Percentiles rank a stretch among this genome's conserved stretches.
Evolutionary conservation across 2,888 invertebrate genomes (phyloP).

Genomic region (Philonicus albiceps): DNA sequence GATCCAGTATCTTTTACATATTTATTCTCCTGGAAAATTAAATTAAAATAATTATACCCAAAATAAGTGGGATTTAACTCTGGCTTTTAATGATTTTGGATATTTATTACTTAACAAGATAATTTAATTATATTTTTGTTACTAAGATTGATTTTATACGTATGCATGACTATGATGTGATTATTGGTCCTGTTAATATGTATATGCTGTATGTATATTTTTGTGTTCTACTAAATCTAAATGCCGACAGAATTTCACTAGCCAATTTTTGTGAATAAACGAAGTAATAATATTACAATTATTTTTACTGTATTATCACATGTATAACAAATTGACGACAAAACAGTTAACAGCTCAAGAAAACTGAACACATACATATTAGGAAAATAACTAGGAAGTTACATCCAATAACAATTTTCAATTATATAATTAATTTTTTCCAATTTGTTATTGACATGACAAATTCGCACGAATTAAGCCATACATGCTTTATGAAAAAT

Average conservation of each 20-base stretch:
- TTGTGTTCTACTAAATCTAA: not conserved
- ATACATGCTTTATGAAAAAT: not conserved
- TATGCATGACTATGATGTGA: not conserved
- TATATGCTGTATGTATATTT: not conserved
- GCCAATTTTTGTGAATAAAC: not conserved
- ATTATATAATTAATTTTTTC: not conserved
- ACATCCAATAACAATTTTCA: not conserved
- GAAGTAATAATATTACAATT: not conserved
- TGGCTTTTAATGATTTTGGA: not conserved
- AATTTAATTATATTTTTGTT: not conserved
- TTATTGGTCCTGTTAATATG: not conserved
- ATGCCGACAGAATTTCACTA: not conserved
- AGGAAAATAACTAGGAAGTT: not conserved
- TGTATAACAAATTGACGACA: not conserved
- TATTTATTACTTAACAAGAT: not conserved
- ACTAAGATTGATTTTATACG: not conserved
- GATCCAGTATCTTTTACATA: not conserved
- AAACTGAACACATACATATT: not conserved
- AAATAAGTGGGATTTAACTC: not conserved
- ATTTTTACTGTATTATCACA: not conserved
- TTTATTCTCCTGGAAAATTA: not conserved
- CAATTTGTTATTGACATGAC: not conserved
- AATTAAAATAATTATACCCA: not conserved
- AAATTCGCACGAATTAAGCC: not conserved
- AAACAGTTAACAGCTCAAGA: not conserved